phyloP scores from a whole-genome alignment of 2,888 invertebrate genomes.

The Netelia virgata region DNA sequence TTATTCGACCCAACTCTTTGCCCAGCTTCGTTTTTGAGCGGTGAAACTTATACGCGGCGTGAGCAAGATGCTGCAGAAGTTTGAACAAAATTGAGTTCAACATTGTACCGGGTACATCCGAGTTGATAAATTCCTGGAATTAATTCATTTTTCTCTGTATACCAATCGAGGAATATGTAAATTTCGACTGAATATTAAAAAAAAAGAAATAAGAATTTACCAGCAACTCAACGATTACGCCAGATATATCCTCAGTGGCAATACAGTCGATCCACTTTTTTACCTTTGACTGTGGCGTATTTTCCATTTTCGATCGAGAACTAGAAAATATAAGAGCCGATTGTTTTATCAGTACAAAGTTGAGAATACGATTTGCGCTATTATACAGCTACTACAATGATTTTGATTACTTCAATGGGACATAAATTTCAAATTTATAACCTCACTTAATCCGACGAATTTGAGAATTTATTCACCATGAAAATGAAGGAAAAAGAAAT shows the following conservation, averaged over 20 bases:
- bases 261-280: neutral
- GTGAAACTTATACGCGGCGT: constrained; percentile 72
- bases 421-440: constrained; percentile 63
- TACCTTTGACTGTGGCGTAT: neutral
- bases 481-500: constrained; percentile 6
- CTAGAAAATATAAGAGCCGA: neutral
- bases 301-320: neutral
- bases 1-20: constrained; percentile 71
- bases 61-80: constrained; percentile 75
- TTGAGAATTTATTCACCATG: neutral
- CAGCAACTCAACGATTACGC: neutral
- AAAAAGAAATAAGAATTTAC: neutral
- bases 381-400: neutral
- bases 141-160: neutral
- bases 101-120: constrained; percentile 2
- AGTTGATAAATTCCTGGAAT: constrained; percentile 68
- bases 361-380: neutral
- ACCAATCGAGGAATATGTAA: neutral
- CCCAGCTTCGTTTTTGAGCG: constrained; percentile 67
- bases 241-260: neutral
- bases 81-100: constrained; percentile 74
- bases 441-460: constrained; percentile 31
- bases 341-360: neutral
- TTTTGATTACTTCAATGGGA: neutral
- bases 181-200: neutral